A percentile compares a stretch with the other conserved stretches of the same genome.
Evolutionary conservation across 2,888 invertebrate genomes (phyloP).

Genomic region (Disparrhopalites patrizii): DNA sequence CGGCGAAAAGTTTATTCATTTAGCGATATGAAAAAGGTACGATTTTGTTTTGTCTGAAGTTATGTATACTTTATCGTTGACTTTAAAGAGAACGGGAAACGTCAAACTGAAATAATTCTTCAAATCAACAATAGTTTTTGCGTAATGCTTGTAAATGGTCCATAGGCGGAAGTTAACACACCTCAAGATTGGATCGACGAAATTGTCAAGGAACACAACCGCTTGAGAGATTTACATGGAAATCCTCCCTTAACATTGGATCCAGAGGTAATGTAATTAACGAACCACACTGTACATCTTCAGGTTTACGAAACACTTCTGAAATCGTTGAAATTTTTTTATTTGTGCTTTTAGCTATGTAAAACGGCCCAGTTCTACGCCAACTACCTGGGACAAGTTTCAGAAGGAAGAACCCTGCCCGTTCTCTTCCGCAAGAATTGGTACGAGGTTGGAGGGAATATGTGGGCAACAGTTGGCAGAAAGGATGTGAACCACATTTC

Average conservation of each 20-base stretch:
- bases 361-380: conserved; percentile 68
- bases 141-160: too few relatives aligned
- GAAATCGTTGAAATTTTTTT: too few relatives aligned
- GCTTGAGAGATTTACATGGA: not conserved
- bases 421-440: conserved; percentile 14
- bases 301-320: too few relatives aligned
- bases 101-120: too few relatives aligned
- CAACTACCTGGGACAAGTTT: conserved; percentile 60
- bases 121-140: too few relatives aligned
- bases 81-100: too few relatives aligned
- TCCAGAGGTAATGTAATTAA: not conserved
- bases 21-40: too few relatives aligned
- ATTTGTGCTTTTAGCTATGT: conserved; percentile 55
- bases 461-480: conserved; percentile 11
- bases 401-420: conserved; percentile 10
- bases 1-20: too few relatives aligned
- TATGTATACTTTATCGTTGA: too few relatives aligned
- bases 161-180: not conserved
- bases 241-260: conserved; percentile 5
- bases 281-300: too few relatives aligned
- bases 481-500: conserved; percentile 3
- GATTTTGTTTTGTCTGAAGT: too few relatives aligned
- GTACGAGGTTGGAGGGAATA: conserved; percentile 15
- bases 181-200: not conserved
- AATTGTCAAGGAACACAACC: conserved; percentile 7